Percentiles rank a stretch among this genome's conserved stretches.
phyloP scores from a whole-genome alignment of 1,140 invertebrate genomes.

The Macrostomum lignano region DNA sequence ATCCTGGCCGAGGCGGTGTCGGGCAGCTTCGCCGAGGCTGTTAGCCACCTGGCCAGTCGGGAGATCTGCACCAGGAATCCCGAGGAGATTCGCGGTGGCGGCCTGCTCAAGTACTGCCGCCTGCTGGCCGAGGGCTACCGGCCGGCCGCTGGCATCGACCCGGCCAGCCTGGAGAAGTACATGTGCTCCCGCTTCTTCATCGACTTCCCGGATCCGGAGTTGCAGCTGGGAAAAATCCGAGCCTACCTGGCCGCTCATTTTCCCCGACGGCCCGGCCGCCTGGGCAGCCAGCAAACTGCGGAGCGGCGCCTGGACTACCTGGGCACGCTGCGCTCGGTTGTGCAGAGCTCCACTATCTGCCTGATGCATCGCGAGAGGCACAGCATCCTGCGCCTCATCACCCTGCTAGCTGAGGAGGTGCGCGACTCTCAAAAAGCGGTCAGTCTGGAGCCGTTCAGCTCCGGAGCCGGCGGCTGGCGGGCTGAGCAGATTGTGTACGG shows the following conservation, averaged over 20 bases:
- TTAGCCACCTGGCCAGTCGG: slow-evolving; percentile 70
- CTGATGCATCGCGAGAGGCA: too few relatives aligned
- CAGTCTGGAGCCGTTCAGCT: too few relatives aligned
- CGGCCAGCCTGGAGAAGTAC: slow-evolving; percentile 71
- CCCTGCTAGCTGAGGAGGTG: too few relatives aligned
- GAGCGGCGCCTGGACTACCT: too few relatives aligned
- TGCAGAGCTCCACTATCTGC: too few relatives aligned
- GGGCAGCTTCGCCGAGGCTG: slow-evolving; percentile 75
- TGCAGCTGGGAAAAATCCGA: slow-evolving; percentile 66
- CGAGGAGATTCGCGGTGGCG: slow-evolving; percentile 91
- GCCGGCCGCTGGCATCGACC: slow-evolving; percentile 52
- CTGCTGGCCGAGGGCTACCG: slow-evolving; percentile 67
- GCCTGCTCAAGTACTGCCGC: slow-evolving; percentile 92
- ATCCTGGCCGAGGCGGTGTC: slow-evolving; percentile 87
- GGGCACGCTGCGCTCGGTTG: too few relatives aligned
- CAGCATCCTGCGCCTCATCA: too few relatives aligned
- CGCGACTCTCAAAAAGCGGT: too few relatives aligned
- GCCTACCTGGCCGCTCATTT: slow-evolving; percentile 44
- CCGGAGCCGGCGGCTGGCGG: too few relatives aligned
- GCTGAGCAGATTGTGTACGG: too few relatives aligned
- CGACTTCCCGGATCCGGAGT: slow-evolving; percentile 72
- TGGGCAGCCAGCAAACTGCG: too few relatives aligned
- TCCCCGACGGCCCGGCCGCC: too few relatives aligned
- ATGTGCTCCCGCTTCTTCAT: slow-evolving; percentile 99
- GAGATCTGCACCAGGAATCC: slow-evolving; percentile 70